Percentiles rank a stretch among this genome's conserved stretches.
These are phyloP conservation scores for Conistra vaccinii DNA, from an alignment of 2,888 invertebrate species.

Conservation along the genomic window DNA sequence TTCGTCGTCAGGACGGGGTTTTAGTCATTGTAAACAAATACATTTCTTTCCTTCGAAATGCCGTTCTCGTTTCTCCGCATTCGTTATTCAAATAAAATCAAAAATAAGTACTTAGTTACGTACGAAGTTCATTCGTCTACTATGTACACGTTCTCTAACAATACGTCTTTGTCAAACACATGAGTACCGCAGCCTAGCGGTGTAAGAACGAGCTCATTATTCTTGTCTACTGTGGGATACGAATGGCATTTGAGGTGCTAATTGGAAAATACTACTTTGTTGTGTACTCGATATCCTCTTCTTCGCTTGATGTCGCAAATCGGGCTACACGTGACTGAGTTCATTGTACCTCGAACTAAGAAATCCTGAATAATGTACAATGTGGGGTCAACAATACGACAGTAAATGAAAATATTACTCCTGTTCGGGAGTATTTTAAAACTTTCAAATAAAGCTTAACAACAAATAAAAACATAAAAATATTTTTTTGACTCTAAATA, in stretches of 20 bases:
- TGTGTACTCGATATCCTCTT: slow-evolving; percentile 47
- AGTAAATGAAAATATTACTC: not conserved
- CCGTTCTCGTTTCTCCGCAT: not conserved
- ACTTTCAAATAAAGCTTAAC: too few relatives aligned
- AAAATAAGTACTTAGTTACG: slow-evolving; percentile 17
- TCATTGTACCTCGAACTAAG: slow-evolving; percentile 3
- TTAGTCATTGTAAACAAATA: not conserved
- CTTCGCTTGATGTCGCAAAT: slow-evolving; percentile 42
- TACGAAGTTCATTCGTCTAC: slow-evolving; percentile 8
- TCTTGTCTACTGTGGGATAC: slow-evolving; percentile 71
- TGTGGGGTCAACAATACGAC: not conserved
- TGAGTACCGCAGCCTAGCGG: slow-evolving; percentile 58
- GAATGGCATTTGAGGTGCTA: slow-evolving; percentile 73
- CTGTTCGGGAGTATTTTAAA: not conserved
- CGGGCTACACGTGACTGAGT: slow-evolving; percentile 16
- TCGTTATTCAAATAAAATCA: not conserved
- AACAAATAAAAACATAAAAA: not conserved
- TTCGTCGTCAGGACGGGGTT: too few relatives aligned
- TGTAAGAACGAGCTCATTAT: slow-evolving; percentile 66
- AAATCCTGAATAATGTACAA: slow-evolving; percentile 5
- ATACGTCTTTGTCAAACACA: slow-evolving; percentile 62
- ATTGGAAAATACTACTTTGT: slow-evolving; percentile 66
- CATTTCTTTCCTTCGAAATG: not conserved
- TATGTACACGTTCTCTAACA: slow-evolving; percentile 43
- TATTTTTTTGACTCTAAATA: not conserved